phyloP scores from a whole-genome alignment of 2,113 vertebrate species.

The Syrrhaptes paradoxus region DNA sequence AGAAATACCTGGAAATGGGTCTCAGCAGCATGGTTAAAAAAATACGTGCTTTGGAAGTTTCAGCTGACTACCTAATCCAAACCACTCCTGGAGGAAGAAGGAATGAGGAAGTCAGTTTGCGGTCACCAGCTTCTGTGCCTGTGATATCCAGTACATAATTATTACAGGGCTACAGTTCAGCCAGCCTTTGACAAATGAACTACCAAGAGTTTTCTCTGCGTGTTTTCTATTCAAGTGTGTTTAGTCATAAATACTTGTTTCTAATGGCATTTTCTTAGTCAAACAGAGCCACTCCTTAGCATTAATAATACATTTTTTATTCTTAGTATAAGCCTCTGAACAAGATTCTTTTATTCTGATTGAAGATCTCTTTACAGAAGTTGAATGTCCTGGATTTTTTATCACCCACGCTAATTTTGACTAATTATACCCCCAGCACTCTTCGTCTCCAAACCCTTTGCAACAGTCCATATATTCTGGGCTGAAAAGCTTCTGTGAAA shows the following conservation, averaged over 20 bases:
- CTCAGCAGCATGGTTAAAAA: conserved; percentile 6
- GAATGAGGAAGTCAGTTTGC: conserved; percentile 78
- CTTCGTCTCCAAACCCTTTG: neutral
- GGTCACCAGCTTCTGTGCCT: conserved; percentile 45
- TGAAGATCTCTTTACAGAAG: conserved; percentile 5
- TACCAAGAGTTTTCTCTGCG: neutral
- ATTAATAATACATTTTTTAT: neutral
- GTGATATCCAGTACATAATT: conserved; percentile 56
- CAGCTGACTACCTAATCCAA: conserved; percentile 52
- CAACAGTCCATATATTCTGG: neutral
- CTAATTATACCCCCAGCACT: neutral
- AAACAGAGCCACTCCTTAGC: conserved; percentile 55
- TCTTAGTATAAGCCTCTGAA: conserved; percentile 19
- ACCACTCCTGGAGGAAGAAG: conserved; percentile 71
- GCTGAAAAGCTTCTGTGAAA: neutral
- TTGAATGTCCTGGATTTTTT: neutral
- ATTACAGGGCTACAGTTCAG: conserved; percentile 60
- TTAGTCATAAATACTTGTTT: conserved; percentile 52
- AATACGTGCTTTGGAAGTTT: conserved; percentile 26
- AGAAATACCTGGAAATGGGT: conserved; percentile 19
- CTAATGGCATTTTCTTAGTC: conserved; percentile 44
- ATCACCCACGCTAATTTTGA: neutral
- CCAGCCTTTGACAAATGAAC: conserved; percentile 49
- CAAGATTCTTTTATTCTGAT: conserved; percentile 1
- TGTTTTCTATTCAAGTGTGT: conserved; percentile 57